A percentile compares a stretch with the other conserved stretches of the same genome.
Conservation (phyloP, 2,113 vertebrate genomes). For the Zingel zingel region DNA sequence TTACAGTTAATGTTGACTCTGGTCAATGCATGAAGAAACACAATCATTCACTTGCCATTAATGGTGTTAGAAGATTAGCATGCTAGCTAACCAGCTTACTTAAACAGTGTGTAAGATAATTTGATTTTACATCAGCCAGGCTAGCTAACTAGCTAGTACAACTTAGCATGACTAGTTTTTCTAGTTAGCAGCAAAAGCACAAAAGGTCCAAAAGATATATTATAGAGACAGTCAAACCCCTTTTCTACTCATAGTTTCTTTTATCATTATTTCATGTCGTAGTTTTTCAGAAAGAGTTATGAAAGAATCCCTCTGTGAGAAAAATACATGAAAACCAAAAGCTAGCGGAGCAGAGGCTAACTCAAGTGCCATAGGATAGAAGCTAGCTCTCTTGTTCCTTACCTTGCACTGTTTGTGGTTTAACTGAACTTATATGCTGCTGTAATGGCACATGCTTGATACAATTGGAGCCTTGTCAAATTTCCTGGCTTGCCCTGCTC, state of each 20-base stretch:
- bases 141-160: background rate
- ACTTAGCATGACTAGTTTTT: background rate
- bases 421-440: background rate
- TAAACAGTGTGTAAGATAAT: background rate
- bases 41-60: background rate
- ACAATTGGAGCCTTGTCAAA: too few species aligned
- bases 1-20: background rate
- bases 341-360: background rate
- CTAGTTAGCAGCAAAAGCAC: background rate
- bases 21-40: background rate
- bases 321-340: background rate
- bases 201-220: background rate
- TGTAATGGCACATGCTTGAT: background rate
- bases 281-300: constrained; percentile 1
- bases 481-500: too few species aligned
- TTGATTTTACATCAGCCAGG: too few species aligned
- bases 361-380: background rate
- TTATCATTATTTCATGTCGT: background rate
- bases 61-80: background rate
- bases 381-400: background rate
- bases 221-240: background rate
- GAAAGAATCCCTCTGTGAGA: background rate
- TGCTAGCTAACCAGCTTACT: background rate
- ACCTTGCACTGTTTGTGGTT: background rate
- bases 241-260: background rate